Base-by-base conservation (phyloP, 2,113 vertebrate species). In the Cyrtonyx montezumae region DNA sequence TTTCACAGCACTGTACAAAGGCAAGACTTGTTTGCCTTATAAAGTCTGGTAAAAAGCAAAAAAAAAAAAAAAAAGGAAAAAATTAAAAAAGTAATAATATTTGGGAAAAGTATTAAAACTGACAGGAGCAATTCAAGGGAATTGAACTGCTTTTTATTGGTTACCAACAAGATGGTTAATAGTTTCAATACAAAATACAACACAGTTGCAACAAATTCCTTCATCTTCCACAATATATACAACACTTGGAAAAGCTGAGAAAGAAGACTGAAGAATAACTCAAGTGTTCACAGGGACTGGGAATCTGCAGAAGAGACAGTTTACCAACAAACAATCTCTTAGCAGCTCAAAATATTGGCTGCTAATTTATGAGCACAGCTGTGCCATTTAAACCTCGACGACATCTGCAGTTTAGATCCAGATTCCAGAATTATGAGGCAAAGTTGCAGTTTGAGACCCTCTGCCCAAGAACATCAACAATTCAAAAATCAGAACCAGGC, bases 341-440 rank as follows among this genome's bases (percentile, higher is more conserved):
- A 65, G 62, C 87, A 95, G 90, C 32, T 91, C 70, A 79, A 78
- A 95, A 92, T 84, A 87, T 32, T 91, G 58, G 67, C 90, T 89
- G 75, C 34, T 94, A 91, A 91, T 89, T 95, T 94, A 95, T 20
- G 55, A 94, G 84, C 71, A 69, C 93, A 95, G 90, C 93, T 95
- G 87, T 21, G 32, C 87, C 45, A 95, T 94, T 48, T 15, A 95
- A 96, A 91, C 79, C 58, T 49, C 87, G 84, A 79, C 75, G 84
- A 76, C 75, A 82, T 73, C 67, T 53, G 53, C 53, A 91, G 91
- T 73, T 95, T 92, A 67, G 32, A 82, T 17, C 30, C 49, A 66
- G 40, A 82, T 66, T 82, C 68, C 63, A 53, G n/a, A 21, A 69
- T 26, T 58, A 30, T 1, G 0, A 40, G 10, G 12, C n/a, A 84